A percentile compares a stretch with the other conserved stretches of the same genome.
Conservation (phyloP, 1,140 invertebrate genomes). For the Helicoverpa zea region DNA sequence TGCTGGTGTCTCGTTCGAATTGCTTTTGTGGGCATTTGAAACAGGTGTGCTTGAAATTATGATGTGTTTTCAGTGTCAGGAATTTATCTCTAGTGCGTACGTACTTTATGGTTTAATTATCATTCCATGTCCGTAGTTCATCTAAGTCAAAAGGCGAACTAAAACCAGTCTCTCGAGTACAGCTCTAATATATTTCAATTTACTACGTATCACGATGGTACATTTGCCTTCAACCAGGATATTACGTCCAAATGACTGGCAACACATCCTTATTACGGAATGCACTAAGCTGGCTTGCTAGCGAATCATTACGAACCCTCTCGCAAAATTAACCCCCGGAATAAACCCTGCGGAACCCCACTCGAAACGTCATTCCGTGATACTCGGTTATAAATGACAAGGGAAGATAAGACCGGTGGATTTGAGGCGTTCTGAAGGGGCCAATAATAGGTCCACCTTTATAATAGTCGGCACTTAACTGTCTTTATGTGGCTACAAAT, state of each 20-base stretch:
- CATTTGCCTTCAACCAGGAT: neutral
- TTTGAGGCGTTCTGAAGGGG: slow-evolving; percentile 48
- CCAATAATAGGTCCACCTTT: slow-evolving; percentile 38
- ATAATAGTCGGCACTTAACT: neutral
- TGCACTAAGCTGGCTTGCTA: slow-evolving; percentile 38
- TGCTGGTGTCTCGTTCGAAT: slow-evolving; percentile 42
- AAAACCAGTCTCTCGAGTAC: neutral
- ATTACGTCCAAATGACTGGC: slow-evolving; percentile 19
- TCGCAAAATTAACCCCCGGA: slow-evolving; percentile 38
- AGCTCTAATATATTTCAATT: slow-evolving; percentile 6
- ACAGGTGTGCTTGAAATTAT: slow-evolving; percentile 39
- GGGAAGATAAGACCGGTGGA: slow-evolving; percentile 57
- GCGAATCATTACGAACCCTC: slow-evolving; percentile 41
- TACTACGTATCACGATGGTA: no score
- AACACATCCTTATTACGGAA: slow-evolving; percentile 30
- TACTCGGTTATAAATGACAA: slow-evolving; percentile 59
- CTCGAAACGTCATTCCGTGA: slow-evolving; percentile 57
- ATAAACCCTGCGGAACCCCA: slow-evolving; percentile 46
- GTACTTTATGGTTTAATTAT: neutral
- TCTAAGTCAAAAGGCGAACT: neutral
- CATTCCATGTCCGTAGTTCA: neutral
- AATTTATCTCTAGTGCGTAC: slow-evolving; percentile 16
- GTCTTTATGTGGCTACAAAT: neutral
- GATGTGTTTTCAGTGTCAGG: slow-evolving; percentile 24
- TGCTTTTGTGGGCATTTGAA: slow-evolving; percentile 40